phyloP scores from a whole-genome alignment of 2,113 vertebrate genomes.

The Stegostoma tigrinum region DNA sequence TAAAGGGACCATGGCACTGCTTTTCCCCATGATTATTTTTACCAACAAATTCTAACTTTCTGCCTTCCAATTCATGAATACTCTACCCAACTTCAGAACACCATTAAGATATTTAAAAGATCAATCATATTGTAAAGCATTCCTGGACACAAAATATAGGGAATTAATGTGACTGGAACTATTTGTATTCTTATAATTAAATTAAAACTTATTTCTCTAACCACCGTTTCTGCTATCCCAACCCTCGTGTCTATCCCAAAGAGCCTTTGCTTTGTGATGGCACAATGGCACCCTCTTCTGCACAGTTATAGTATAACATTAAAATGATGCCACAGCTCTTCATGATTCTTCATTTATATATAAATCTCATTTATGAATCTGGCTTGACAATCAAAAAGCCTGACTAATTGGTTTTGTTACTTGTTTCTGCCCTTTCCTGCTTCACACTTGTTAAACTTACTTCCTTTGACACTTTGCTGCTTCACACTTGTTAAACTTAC shows the following conservation, averaged over 20 bases:
- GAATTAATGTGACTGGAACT: neutral
- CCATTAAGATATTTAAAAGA: neutral
- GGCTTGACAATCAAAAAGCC: neutral
- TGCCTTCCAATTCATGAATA: no score
- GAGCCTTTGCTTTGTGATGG: neutral
- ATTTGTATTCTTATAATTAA: slow-evolving; percentile 1
- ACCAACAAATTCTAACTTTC: no score
- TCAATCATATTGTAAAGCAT: neutral
- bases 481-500: neutral
- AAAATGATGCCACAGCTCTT: neutral
- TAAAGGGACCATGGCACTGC: no score
- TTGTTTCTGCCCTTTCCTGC: neutral
- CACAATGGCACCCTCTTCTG: neutral
- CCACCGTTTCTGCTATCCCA: neutral
- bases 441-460: neutral
- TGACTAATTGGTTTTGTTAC: neutral
- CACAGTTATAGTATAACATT: neutral
- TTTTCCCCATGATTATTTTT: no score
- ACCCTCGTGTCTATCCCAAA: no score
- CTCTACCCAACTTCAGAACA: no score
- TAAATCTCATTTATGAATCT: neutral
- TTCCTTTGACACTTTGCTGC: neutral
- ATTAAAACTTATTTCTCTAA: neutral
- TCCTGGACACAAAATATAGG: neutral
- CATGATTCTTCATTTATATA: neutral